phyloP scores from a whole-genome alignment of 2,797 vertebrate genomes.

The Dendrocincla tyrannina region DNA sequence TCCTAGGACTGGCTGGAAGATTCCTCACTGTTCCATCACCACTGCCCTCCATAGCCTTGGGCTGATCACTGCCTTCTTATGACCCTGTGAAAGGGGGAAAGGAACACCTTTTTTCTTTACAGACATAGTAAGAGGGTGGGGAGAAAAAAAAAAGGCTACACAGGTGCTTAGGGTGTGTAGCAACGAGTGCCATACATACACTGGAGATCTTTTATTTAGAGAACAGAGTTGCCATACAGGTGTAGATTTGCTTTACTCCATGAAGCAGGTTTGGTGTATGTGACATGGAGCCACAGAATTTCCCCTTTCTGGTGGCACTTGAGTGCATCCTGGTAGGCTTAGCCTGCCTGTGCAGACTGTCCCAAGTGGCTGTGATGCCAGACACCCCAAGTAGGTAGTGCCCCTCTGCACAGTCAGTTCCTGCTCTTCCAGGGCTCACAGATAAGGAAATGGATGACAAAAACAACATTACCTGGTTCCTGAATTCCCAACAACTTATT shows the following conservation, averaged over 20 bases:
- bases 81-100: background rate
- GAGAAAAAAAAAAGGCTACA: too few relatives aligned
- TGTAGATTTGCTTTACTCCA: background rate
- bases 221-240: background rate
- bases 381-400: background rate
- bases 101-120: background rate
- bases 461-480: background rate
- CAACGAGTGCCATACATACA: background rate
- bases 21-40: rapidly evolving
- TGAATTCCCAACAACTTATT: background rate
- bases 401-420: background rate
- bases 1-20: background rate
- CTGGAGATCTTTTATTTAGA: background rate
- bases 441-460: rapidly evolving
- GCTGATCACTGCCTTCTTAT: background rate
- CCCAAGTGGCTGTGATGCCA: rapidly evolving
- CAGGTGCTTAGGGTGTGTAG: background rate
- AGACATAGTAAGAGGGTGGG: background rate
- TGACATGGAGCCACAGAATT: background rate
- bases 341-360: background rate
- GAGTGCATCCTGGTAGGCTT: background rate
- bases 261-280: background rate
- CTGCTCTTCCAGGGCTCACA: background rate
- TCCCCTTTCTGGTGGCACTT: background rate
- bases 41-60: rapidly evolving